Evolutionary conservation across 30 jellyfish, hydroid and myxozoan genomes (phyloP), one percentile per base, ranked within the genome.

Genomic region (Cassiopea andromeda): DNA sequence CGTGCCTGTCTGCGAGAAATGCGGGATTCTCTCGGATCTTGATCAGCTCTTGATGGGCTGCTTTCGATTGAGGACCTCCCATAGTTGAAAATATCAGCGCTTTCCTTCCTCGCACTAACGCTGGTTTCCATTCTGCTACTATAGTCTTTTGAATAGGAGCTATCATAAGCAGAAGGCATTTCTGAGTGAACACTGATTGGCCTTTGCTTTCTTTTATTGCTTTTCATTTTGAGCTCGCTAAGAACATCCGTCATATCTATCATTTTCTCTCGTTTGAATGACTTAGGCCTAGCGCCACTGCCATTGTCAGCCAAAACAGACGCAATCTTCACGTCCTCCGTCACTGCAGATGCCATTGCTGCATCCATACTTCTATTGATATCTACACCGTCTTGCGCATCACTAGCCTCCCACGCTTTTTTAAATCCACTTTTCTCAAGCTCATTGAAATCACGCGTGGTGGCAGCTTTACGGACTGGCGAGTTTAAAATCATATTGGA

Each of bases 311-410:
- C 90, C 45, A 87, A 72, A 16, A 87, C 94, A 17, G 90, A 73
- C 2, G 94, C 94, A 47, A 87, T 66, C 60, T 70, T 87, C 47
- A 87, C 94, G 57, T 77, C 88, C 58, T 87, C 94, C 44, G 86
- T 77, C 90, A 71, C 64, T 80, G 78, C 94, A 9, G 94, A 87
- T 15, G 94, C 94, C n/a, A 87, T 49, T 4, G 83, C 94, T 12
- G 94, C 60, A 43, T 80, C 58, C 85, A 87, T 61, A 49, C 89
- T 78, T n/a, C 27, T 12, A 0, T 46, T 27, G 6, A 70, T 70
- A 7, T 70, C 50, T 38, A 70, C 49, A n/a, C 12, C 79, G 79
- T 7, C 49, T 1, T 70, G 6, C 10, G n/a, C 79, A 4, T n/a
- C 50, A 43, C 12, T 58, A 8, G 76, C 82, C 70, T 19, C 4